A percentile compares a stretch with the other conserved stretches of the same genome.
These are phyloP conservation scores for Hyla sarda DNA, from an alignment of 2,113 vertebrate genomes.

Conservation along the genomic window DNA sequence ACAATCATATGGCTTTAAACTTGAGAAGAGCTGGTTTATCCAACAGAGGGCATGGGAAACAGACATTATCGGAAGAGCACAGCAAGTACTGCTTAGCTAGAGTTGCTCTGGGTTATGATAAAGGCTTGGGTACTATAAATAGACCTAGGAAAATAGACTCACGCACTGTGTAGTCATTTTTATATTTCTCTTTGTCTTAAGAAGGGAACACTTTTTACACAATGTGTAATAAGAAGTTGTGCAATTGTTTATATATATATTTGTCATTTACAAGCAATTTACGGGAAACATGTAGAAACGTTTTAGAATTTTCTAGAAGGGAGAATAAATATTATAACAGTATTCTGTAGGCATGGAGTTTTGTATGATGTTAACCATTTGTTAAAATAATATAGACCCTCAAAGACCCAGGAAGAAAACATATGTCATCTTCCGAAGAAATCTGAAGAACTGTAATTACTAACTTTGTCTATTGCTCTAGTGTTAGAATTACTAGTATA, in stretches of 20 bases:
- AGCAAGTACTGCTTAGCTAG: slow-evolving; percentile 45
- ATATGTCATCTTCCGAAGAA: too few species aligned
- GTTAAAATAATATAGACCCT: too few species aligned
- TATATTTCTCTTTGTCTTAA: slow-evolving; percentile 13
- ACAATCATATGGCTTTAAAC: slow-evolving; percentile 46
- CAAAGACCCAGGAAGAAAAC: too few species aligned
- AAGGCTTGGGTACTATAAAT: slow-evolving; percentile 47
- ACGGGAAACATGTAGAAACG: too few species aligned
- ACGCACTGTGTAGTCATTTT: slow-evolving; percentile 15
- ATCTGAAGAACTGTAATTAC: too few species aligned
- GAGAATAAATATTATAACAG: too few species aligned
- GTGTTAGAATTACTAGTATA: too few species aligned
- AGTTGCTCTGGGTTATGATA: slow-evolving; percentile 48
- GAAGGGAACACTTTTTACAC: not conserved
- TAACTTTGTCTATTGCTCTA: too few species aligned
- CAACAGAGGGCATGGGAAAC: slow-evolving; percentile 60
- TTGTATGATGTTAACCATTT: too few species aligned
- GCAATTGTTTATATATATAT: not conserved
- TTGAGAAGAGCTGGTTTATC: slow-evolving; percentile 53
- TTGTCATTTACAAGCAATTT: too few species aligned
- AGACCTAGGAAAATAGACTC: slow-evolving; percentile 44
- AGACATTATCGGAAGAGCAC: slow-evolving; percentile 45
- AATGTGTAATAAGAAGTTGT: not conserved
- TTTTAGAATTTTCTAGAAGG: too few species aligned
- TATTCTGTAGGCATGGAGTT: too few species aligned